A percentile compares a stretch with the other conserved stretches of the same genome.
Conservation (phyloP, 2,888 invertebrate species). For the Acanthopleura granulata region DNA sequence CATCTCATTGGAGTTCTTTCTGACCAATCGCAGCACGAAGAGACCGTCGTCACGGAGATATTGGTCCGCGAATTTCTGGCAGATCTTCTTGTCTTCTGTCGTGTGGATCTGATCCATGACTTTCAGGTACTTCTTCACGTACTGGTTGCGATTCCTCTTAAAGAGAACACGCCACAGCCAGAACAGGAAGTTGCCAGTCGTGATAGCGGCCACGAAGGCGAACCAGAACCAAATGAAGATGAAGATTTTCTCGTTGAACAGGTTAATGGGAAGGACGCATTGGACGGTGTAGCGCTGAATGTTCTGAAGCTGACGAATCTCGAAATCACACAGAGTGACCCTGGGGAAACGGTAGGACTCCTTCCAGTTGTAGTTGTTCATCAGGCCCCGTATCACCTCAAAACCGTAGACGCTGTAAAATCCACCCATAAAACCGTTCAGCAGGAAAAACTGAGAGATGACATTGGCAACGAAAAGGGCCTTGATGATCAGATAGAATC, state of each 20-base stretch:
- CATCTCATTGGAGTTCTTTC: conserved; percentile 60
- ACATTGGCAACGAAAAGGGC: conserved; percentile 58
- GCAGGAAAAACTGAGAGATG: conserved; percentile 62
- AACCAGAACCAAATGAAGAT: conserved; percentile 62
- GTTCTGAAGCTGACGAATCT: conserved; percentile 58
- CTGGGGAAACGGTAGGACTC: conserved; percentile 52
- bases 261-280: conserved; percentile 59
- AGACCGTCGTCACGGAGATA: conserved; percentile 58
- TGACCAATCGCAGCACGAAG: conserved; percentile 57
- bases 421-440: conserved; percentile 60
- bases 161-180: conserved; percentile 52
- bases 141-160: conserved; percentile 43
- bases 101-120: conserved; percentile 52
- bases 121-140: conserved; percentile 55
- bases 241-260: conserved; percentile 63
- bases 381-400: conserved; percentile 50
- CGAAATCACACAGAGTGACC: conserved; percentile 59
- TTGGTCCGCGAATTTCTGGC: conserved; percentile 54
- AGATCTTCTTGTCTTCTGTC: conserved; percentile 55
- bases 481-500: conserved; percentile 60
- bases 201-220: conserved; percentile 45
- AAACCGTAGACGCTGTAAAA: conserved; percentile 57
- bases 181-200: conserved; percentile 42
- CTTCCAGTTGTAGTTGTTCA: conserved; percentile 39
- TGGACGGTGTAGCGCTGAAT: conserved; percentile 55